Evolutionary conservation across 2,797 vertebrate species (phyloP).

Genomic region (Dryobates pubescens): DNA sequence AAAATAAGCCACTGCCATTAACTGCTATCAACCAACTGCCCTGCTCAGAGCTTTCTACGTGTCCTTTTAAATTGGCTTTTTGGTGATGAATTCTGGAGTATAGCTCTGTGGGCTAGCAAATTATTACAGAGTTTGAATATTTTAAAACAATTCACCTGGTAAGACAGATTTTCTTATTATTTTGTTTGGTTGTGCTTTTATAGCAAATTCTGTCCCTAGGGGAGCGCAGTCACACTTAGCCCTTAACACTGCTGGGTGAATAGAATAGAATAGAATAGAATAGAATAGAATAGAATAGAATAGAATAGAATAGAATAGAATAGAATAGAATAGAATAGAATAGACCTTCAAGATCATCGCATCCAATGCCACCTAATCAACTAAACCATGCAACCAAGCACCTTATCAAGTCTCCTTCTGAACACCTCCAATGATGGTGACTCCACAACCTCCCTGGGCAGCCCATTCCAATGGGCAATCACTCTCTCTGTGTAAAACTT

Average conservation of each 20-base stretch:
- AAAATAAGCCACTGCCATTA: not conserved
- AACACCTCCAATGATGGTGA: too few species aligned
- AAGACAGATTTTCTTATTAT: not conserved
- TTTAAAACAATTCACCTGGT: not conserved
- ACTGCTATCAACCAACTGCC: not conserved
- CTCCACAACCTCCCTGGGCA: too few species aligned
- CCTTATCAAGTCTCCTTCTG: too few species aligned
- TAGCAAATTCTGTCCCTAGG: not conserved
- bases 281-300: too few species aligned
- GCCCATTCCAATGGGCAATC: too few species aligned
- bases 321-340: too few species aligned
- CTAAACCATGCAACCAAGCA: too few species aligned
- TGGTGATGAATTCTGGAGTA: not conserved
- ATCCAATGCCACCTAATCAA: too few species aligned
- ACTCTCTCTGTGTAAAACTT: too few species aligned
- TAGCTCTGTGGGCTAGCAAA: not conserved
- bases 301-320: too few species aligned
- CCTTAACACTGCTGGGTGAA: not conserved
- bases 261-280: too few species aligned
- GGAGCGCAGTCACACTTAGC: not conserved
- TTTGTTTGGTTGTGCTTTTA: not conserved
- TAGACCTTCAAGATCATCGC: too few species aligned
- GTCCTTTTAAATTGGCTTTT: not conserved
- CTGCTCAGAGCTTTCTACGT: not conserved
- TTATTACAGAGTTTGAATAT: not conserved